Conservation (phyloP, 2,113 vertebrate species). For the Seriola quinqueradiata region DNA sequence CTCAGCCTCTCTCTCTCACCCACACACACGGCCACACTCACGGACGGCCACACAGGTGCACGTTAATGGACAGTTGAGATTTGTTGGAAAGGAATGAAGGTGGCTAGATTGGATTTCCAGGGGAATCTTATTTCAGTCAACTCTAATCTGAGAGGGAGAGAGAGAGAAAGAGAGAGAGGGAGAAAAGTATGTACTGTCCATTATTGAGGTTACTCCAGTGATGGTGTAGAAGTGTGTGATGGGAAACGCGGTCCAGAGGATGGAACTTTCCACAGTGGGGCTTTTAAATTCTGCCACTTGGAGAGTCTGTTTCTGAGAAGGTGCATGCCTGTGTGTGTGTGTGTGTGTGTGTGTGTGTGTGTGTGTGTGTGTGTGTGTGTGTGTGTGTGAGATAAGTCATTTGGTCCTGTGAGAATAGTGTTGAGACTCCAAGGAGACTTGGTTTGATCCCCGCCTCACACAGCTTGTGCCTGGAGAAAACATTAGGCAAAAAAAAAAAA, state of each 20-base stretch:
- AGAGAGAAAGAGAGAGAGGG: neutral
- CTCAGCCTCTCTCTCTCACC: slow-evolving; percentile 20
- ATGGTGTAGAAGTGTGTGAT: slow-evolving; percentile 21
- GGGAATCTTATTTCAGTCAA: slow-evolving; percentile 64
- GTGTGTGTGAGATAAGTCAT: neutral
- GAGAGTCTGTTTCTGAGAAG: neutral
- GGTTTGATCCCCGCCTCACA: neutral
- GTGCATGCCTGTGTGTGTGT: neutral
- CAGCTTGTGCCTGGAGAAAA: neutral
- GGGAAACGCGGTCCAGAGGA: slow-evolving; percentile 1
- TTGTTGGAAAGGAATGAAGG: slow-evolving; percentile 49
- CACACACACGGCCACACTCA: neutral
- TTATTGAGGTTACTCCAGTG: slow-evolving; percentile 11
- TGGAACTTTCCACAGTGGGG: slow-evolving; percentile 16
- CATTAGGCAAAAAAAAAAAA: neutral
- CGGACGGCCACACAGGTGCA: slow-evolving; percentile 35
- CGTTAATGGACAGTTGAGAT: slow-evolving; percentile 57
- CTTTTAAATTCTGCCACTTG: slow-evolving; percentile 30
- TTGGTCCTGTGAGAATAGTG: neutral
- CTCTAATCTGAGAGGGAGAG: slow-evolving; percentile 40
- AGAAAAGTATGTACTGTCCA: neutral
- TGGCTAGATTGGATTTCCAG: slow-evolving; percentile 68
- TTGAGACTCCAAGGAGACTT: slow-evolving; percentile 3
- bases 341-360: neutral
- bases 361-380: neutral